phyloP scores from a whole-genome alignment of 2,797 vertebrate species.

The Xenopus petersii region DNA sequence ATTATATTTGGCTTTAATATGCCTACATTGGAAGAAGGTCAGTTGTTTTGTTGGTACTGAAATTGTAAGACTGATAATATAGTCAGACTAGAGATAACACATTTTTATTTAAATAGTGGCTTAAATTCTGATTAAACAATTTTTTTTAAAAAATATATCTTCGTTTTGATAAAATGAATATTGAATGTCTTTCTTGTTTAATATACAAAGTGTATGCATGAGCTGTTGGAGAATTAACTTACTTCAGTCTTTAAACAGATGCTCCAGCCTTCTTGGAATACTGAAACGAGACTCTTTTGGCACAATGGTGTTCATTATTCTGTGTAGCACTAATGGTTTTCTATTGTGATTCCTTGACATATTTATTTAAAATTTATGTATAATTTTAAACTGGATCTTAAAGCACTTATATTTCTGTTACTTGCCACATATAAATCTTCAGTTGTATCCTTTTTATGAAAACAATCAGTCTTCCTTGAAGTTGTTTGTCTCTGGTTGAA shows the following conservation, averaged over 20 bases:
- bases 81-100: background rate
- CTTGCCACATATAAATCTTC: background rate
- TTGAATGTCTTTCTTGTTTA: no score
- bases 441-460: background rate
- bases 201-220: no score
- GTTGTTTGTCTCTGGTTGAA: background rate
- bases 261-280: background rate
- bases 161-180: no score
- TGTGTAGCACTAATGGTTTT: background rate
- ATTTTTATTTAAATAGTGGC: no score
- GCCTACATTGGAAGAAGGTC: no score
- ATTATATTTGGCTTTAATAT: no score
- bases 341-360: background rate
- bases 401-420: background rate
- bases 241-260: background rate
- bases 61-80: conserved; percentile 10
- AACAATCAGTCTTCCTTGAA: background rate
- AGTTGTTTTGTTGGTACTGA: no score
- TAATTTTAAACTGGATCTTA: background rate
- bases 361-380: background rate
- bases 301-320: background rate
- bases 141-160: no score
- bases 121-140: no score
- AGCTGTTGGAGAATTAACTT: background rate
- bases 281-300: background rate